phyloP scores from a whole-genome alignment of 2,797 vertebrate genomes.

The Enoplosus armatus region DNA sequence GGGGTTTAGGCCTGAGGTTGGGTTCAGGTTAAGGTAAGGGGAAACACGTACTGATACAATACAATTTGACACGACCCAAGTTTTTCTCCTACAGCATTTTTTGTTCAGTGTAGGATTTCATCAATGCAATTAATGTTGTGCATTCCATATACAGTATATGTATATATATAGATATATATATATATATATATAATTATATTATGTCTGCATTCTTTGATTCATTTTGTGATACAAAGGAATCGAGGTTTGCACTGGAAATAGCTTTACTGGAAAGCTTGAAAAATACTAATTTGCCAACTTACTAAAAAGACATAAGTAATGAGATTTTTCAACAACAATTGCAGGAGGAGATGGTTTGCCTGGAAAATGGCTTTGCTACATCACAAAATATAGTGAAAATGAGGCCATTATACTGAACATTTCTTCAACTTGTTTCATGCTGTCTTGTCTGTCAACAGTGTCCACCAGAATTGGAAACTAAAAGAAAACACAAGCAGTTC shows the following conservation, averaged over 20 bases:
- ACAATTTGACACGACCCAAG: background rate
- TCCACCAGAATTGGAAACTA: slow-evolving; percentile 19
- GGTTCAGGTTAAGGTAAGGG: background rate
- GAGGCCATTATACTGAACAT: background rate
- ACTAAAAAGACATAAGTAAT: background rate
- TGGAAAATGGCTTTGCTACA: background rate
- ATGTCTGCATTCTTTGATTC: background rate
- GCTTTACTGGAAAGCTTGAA: background rate
- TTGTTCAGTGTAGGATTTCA: background rate
- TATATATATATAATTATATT: too few species aligned
- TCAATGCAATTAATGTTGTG: background rate
- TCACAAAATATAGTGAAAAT: background rate
- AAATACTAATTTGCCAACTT: background rate
- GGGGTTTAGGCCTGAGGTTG: background rate
- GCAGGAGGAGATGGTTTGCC: background rate
- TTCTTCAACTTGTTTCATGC: background rate
- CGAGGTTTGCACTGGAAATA: background rate
- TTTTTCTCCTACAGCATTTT: too few species aligned
- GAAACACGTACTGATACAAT: background rate
- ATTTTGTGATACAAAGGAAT: background rate
- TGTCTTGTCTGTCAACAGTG: slow-evolving; percentile 18
- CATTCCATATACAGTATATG: too few species aligned
- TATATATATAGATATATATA: too few species aligned
- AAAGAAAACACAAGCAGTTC: slow-evolving; percentile 18
- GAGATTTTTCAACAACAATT: background rate